Percentiles rank a stretch among this genome's conserved stretches.
Conservation (phyloP, 2,113 vertebrate species). For the Oplegnathus fasciatus region DNA sequence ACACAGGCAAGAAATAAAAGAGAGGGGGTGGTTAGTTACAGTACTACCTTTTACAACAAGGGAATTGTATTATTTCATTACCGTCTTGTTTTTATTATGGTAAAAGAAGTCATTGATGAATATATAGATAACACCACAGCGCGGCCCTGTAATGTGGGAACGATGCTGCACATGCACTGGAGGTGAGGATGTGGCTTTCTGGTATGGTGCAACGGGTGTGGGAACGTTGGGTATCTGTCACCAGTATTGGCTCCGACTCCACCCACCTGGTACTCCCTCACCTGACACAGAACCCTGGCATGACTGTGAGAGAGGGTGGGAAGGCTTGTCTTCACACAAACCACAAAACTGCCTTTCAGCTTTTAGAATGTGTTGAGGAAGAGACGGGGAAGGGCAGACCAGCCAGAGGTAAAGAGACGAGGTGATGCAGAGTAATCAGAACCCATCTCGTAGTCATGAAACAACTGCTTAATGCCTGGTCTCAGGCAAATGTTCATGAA, state of each 20-base stretch:
- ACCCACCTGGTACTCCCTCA: not conserved
- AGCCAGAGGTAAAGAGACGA: conserved; percentile 3
- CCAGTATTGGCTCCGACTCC: not conserved
- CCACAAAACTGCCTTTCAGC: conserved; percentile 18
- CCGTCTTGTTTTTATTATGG: not conserved
- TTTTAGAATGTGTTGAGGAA: not conserved
- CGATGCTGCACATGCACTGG: not conserved
- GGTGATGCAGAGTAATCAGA: conserved; percentile 35
- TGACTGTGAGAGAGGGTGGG: conserved; percentile 27
- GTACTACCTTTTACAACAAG: too few species aligned
- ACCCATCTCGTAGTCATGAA: conserved; percentile 39
- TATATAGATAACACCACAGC: not conserved
- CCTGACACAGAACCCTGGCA: not conserved
- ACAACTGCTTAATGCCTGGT: conserved; percentile 35
- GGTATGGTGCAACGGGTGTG: not conserved
- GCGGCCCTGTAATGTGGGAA: not conserved
- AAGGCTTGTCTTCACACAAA: conserved; percentile 14
- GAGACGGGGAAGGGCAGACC: not conserved
- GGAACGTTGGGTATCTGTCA: not conserved
- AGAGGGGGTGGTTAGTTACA: too few species aligned
- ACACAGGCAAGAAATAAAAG: too few species aligned
- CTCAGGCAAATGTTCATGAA: conserved; percentile 43
- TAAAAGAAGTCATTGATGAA: not conserved
- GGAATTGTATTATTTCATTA: not conserved
- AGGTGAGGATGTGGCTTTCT: not conserved